Conservation (phyloP, 1,140 invertebrate genomes). For the Drosophila simulans region DNA sequence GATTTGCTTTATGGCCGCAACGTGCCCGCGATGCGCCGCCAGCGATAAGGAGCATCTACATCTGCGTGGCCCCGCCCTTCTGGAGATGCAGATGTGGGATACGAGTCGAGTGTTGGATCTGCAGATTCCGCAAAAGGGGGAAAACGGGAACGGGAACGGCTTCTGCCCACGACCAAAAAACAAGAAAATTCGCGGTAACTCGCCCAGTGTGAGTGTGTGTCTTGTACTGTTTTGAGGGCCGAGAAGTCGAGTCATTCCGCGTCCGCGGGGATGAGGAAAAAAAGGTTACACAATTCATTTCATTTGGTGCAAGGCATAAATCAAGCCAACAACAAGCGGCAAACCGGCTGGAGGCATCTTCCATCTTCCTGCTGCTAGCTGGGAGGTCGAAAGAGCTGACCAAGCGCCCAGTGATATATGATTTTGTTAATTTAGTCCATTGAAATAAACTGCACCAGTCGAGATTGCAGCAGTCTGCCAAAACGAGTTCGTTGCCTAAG, state of each 20-base stretch:
- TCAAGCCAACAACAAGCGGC: conserved; percentile 75
- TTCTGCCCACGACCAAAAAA: conserved; percentile 75
- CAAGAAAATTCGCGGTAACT: conserved; percentile 80
- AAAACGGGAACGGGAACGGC: conserved; percentile 12
- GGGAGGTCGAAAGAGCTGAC: conserved; percentile 59
- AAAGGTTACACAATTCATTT: conserved; percentile 83
- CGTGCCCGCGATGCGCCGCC: conserved; percentile 66
- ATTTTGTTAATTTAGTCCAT: conserved; percentile 78
- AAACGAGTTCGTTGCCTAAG: conserved; percentile 73
- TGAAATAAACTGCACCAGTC: conserved; percentile 45
- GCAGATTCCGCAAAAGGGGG: background rate
- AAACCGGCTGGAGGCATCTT: conserved; percentile 48
- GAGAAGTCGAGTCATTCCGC: conserved; percentile 18
- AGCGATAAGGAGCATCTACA: conserved; percentile 66
- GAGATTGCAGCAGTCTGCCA: conserved; percentile 6
- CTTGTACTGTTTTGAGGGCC: conserved; percentile 33
- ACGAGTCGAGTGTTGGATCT: conserved; percentile 11
- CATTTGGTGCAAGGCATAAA: conserved; percentile 82
- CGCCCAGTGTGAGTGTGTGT: conserved; percentile 31
- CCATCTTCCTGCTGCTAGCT: conserved; percentile 56
- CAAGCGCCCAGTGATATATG: conserved; percentile 71
- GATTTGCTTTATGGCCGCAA: conserved; percentile 77
- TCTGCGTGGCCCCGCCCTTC: conserved; percentile 28
- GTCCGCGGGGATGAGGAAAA: conserved; percentile 3
- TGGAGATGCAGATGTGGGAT: conserved; percentile 34